Conservation (phyloP, 1,140 invertebrate species). For the Anastrepha ludens region DNA sequence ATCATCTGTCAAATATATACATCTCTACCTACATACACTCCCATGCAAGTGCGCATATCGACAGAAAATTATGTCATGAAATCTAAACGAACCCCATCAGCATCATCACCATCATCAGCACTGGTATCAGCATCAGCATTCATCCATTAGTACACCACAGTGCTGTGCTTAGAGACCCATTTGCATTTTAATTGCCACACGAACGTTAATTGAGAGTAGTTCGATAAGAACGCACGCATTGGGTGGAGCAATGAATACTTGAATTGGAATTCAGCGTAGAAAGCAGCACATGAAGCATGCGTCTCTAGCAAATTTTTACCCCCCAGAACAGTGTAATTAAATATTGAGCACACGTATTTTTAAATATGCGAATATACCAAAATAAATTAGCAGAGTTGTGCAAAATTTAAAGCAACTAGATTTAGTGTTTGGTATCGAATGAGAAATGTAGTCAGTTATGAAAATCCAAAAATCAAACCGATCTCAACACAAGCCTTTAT, state of each 20-base stretch:
- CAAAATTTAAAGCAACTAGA: too few species aligned
- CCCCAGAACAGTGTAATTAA: too few species aligned
- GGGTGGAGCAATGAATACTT: not conserved
- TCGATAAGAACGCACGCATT: not conserved
- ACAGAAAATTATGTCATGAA: slow-evolving; percentile 4
- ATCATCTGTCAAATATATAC: not conserved
- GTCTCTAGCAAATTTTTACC: too few species aligned
- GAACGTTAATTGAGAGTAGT: too few species aligned
- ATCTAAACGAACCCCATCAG: not conserved
- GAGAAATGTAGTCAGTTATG: too few species aligned
- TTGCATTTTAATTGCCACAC: slow-evolving; percentile 34
- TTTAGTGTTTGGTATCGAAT: too few species aligned
- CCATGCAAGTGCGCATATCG: not conserved
- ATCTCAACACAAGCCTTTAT: too few species aligned
- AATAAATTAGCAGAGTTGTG: too few species aligned
- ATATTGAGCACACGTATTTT: too few species aligned
- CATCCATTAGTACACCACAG: not conserved
- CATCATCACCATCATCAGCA: not conserved
- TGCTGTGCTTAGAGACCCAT: slow-evolving; percentile 36
- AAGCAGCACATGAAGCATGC: too few species aligned
- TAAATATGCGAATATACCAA: too few species aligned
- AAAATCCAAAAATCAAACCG: too few species aligned
- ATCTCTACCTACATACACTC: not conserved
- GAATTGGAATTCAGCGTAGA: not conserved
- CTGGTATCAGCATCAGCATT: not conserved